These are phyloP conservation scores for Phengaris alcon DNA, from an alignment of 2,888 invertebrate genomes.

Conservation along the genomic window DNA sequence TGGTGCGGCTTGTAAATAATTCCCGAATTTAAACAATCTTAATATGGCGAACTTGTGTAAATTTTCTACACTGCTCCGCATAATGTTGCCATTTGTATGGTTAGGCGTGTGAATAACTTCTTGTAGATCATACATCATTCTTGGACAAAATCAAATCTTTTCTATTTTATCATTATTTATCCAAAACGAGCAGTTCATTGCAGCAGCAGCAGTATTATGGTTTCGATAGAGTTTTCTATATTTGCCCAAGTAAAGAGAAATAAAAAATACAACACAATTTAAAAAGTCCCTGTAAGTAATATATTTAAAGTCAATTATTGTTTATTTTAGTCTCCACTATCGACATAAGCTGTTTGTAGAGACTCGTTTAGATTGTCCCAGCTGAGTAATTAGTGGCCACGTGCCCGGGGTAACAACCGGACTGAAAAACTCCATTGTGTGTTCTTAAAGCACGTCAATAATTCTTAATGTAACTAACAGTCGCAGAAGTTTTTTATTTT, in stretches of 20 bases:
- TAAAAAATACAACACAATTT: too few species aligned
- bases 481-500: neutral
- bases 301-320: constrained; percentile 6
- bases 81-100: constrained; percentile 37
- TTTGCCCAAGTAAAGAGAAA: too few species aligned
- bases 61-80: constrained; percentile 49
- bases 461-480: neutral
- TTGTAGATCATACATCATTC: neutral
- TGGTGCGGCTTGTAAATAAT: constrained; percentile 72
- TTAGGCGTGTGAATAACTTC: neutral
- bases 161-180: neutral
- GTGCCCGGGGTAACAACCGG: constrained; percentile 69
- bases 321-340: constrained; percentile 6
- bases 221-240: too few species aligned
- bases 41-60: constrained; percentile 62
- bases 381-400: constrained; percentile 76
- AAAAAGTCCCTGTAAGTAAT: too few species aligned
- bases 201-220: too few species aligned
- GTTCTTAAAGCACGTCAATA: neutral
- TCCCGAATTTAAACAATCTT: constrained; percentile 73
- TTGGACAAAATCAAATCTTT: neutral
- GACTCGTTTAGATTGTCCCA: constrained; percentile 65
- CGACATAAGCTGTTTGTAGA: constrained; percentile 42
- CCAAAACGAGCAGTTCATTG: too few species aligned
- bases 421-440: constrained; percentile 48